These are phyloP conservation scores for Drosophila merina DNA, from an alignment of 2,888 invertebrate genomes.

Conservation along the genomic window DNA sequence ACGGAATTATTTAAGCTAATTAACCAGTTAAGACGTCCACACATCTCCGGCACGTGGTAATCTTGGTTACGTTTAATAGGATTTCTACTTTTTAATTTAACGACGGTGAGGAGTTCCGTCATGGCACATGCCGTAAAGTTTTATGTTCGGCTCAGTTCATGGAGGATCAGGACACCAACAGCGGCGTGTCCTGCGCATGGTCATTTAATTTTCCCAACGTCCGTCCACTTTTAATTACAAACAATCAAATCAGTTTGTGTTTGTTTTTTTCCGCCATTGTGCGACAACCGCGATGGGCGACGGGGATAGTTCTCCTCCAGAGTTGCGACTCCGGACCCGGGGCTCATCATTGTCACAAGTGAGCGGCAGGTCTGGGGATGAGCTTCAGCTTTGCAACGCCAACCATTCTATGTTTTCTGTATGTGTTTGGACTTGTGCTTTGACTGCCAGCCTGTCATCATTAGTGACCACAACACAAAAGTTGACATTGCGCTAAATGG, in stretches of 20 bases:
- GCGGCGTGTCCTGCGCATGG: constrained; percentile 50
- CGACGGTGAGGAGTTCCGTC: constrained; percentile 32
- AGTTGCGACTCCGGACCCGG: constrained; percentile 8
- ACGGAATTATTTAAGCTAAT: constrained; percentile 44
- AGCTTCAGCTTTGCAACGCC: constrained; percentile 20
- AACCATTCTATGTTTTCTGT: constrained; percentile 40
- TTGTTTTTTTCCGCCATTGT: constrained; percentile 34
- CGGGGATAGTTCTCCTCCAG: constrained; percentile 2
- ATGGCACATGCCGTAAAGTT: constrained; percentile 68
- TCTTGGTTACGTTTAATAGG: constrained; percentile 56
- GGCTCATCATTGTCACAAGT: constrained; percentile 44
- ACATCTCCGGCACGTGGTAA: constrained; percentile 38
- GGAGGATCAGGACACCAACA: constrained; percentile 21
- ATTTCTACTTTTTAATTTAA: constrained; percentile 68
- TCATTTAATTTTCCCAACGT: constrained; percentile 74
- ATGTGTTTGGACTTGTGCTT: constrained; percentile 53
- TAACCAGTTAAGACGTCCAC: constrained; percentile 41
- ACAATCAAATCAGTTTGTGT: constrained; percentile 79
- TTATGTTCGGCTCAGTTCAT: constrained; percentile 48
- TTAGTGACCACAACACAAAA: constrained; percentile 78
- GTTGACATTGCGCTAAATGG: constrained; percentile 75
- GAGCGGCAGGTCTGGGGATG: constrained; percentile 19
- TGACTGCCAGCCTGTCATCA: constrained; percentile 73
- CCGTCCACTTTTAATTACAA: constrained; percentile 79
- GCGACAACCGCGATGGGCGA: constrained; percentile 2